phyloP scores from a whole-genome alignment of 2,113 vertebrate genomes.

The Microtus richardsoni region DNA sequence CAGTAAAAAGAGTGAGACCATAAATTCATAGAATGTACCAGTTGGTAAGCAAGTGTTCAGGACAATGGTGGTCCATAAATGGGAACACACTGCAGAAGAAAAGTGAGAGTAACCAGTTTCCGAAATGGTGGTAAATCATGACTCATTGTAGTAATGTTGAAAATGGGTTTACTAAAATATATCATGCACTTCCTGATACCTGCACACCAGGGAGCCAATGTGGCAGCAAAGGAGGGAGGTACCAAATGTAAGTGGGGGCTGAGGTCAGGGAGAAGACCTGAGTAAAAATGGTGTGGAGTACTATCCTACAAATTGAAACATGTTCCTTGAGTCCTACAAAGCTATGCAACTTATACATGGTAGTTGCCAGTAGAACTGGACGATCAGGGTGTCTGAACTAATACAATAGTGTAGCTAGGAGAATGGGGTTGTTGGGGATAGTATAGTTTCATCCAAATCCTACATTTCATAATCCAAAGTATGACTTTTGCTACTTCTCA shows the following conservation, averaged over 20 bases:
- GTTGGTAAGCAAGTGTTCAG: neutral
- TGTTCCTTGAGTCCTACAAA: neutral
- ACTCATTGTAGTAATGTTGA: neutral
- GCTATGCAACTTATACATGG: neutral
- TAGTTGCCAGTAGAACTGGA: neutral
- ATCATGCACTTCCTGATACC: neutral
- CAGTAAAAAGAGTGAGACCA: neutral
- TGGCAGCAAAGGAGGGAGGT: neutral
- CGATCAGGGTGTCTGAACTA: neutral
- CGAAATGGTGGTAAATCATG: neutral
- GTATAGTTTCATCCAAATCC: neutral
- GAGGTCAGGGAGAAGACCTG: neutral
- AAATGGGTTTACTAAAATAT: neutral
- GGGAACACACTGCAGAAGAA: fast-evolving
- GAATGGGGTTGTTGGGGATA: neutral
- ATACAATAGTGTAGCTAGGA: neutral
- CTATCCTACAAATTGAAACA: neutral
- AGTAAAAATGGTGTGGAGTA: fast-evolving
- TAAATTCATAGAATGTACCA: neutral
- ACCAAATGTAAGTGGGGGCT: too few relatives aligned
- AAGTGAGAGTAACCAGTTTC: fast-evolving
- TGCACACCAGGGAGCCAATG: neutral
- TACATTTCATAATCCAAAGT: neutral
- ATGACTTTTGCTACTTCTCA: neutral
- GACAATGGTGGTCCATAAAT: neutral